These are phyloP conservation scores for Pollimyrus isidori DNA, from an alignment of 2,113 vertebrate genomes.

Conservation along the genomic window DNA sequence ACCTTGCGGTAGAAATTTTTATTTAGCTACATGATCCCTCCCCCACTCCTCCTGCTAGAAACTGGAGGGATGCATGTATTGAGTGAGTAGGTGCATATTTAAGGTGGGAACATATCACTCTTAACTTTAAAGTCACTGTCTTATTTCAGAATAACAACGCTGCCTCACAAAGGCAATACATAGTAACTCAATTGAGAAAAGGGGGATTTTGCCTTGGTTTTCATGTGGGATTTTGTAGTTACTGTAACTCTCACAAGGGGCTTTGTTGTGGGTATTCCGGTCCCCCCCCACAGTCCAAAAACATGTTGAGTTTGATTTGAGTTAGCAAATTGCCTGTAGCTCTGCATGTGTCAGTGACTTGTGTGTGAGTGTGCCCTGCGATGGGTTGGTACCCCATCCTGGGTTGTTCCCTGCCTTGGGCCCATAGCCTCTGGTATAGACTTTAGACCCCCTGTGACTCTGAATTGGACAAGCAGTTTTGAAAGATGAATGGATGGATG, in stretches of 20 bases:
- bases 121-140: not conserved
- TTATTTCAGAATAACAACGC: not conserved
- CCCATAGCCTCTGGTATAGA: too few species aligned
- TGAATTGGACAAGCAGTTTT: too few species aligned
- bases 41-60: not conserved
- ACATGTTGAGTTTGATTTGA: too few species aligned
- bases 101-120: not conserved
- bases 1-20: not conserved
- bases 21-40: not conserved
- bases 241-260: not conserved
- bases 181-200: not conserved
- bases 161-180: not conserved
- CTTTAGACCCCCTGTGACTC: not conserved
- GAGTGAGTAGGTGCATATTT: not conserved
- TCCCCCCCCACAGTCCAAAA: too few species aligned
- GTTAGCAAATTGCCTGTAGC: too few species aligned
- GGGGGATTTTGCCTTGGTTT: not conserved
- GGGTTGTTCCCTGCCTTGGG: too few species aligned
- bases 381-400: too few species aligned
- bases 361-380: too few species aligned
- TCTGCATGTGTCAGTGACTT: too few species aligned
- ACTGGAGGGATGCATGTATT: not conserved
- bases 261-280: too few species aligned
- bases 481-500: too few species aligned
- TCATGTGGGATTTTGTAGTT: not conserved